phyloP scores from a whole-genome alignment of 35 echinoderm and acorn worm genomes.

The Amphiura filiformis region DNA sequence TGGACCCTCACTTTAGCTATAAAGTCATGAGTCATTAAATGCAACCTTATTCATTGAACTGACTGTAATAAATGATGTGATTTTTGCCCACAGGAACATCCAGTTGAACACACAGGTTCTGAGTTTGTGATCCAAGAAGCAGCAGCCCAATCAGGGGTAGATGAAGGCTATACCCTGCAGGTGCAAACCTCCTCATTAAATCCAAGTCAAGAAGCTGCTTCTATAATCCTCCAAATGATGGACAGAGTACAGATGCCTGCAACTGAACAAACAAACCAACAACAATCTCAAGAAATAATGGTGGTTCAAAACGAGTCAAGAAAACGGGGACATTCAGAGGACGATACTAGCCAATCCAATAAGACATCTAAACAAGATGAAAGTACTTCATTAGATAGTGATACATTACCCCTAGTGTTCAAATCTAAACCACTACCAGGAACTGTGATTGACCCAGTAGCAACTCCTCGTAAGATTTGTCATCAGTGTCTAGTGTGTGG shows the following conservation, averaged over 20 bases:
- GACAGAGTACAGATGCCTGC: not conserved
- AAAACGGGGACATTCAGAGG: not conserved
- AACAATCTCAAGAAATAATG: not conserved
- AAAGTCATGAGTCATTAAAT: too few species aligned
- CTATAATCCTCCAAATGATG: not conserved
- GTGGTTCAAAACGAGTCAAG: not conserved
- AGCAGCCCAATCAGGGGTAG: not conserved
- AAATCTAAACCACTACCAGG: not conserved
- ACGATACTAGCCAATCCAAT: not conserved
- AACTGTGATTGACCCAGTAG: not conserved
- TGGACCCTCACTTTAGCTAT: too few species aligned
- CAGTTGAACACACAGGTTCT: not conserved
- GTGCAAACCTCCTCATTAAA: not conserved
- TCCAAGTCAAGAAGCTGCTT: slow-evolving; percentile 1
- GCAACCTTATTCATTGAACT: too few species aligned
- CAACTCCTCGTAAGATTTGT: not conserved
- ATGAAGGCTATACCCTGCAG: not conserved
- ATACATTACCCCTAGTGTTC: not conserved
- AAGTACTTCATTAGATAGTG: not conserved
- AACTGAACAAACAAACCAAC: not conserved
- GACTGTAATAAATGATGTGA: too few species aligned
- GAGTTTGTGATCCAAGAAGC: not conserved
- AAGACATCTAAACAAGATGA: not conserved
- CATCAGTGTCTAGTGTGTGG: not conserved
- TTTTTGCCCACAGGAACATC: not conserved